Percentiles rank a stretch among this genome's conserved stretches.
These are phyloP conservation scores for Pluvianellus socialis DNA, from an alignment of 2,113 vertebrate species.

Conservation along the genomic window DNA sequence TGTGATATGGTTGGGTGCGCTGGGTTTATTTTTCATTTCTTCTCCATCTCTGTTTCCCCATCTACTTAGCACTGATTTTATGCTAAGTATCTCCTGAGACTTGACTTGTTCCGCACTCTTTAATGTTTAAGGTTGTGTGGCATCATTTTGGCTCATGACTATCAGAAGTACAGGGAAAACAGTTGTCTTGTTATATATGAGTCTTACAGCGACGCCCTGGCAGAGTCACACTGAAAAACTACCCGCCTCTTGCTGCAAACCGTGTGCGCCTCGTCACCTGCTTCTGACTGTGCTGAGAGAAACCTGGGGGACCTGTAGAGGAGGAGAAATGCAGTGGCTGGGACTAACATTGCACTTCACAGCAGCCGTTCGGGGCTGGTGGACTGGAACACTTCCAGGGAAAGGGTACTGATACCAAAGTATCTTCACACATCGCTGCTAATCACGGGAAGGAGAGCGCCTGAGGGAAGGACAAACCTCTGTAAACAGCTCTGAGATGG, in stretches of 20 bases:
- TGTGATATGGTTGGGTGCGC: not conserved
- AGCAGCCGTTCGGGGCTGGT: not conserved
- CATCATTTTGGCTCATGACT: not conserved
- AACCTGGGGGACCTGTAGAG: not conserved
- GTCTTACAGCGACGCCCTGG: not conserved
- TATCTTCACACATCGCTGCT: constrained; percentile 39
- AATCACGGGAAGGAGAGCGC: constrained; percentile 27
- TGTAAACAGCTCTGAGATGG: constrained; percentile 45
- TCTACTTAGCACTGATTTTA: constrained; percentile 7
- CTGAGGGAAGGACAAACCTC: constrained; percentile 52
- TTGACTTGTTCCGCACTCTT: not conserved
- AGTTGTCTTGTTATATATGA: not conserved
- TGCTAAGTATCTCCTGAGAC: not conserved
- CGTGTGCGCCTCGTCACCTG: fast-evolving
- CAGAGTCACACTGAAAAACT: not conserved
- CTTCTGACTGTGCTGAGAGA: not conserved
- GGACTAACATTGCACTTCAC: not conserved
- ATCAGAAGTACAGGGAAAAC: not conserved
- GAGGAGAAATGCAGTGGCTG: not conserved
- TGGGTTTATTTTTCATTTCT: not conserved
- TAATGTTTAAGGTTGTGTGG: not conserved
- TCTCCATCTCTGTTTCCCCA: not conserved
- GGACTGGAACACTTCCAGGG: constrained; percentile 13
- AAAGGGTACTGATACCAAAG: constrained; percentile 37
- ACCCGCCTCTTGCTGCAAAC: not conserved